Evolutionary conservation across 2,888 invertebrate genomes (phyloP), one percentile per base, ranked within the genome.

Genomic region (Chrysina gloriosa): DNA sequence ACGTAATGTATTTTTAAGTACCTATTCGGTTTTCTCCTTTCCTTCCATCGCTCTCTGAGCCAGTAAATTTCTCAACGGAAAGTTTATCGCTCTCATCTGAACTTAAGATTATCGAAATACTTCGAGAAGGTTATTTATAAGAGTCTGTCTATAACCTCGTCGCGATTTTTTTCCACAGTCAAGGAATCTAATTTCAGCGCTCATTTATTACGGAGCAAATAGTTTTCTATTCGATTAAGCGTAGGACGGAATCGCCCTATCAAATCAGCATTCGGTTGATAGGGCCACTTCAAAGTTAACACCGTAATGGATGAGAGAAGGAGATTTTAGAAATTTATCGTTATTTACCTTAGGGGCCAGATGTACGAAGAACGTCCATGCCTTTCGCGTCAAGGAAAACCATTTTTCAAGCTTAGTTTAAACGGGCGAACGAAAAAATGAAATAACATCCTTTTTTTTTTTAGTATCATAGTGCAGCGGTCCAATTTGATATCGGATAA

Each of bases 201-300:
- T 76, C 76, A 77, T 77, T 77, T 77, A 77, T 75, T 76, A 75
- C 75, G 72, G 72, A 75, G 73, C 75, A 77, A 77, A 77, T 77
- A 77, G 76, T 77, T 77, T 73, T 77, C 77, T 77, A 74, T 78
- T 76, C 78, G 76, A 78, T 78, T 77, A 77, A 74, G 69, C 75
- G 70, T 69, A 69, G 74, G 75, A 73, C 74, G 73, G 74, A 39
- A 72, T 74, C 74, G 74, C 73, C 71, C 74, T 73, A 77, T 76
- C 75, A 75, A 76, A 76, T 76, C 75, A 75, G 47, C 75, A 73
- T 77, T 70, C 76, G 74, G 72, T 69, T 71, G 76, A 76, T 77
- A 75, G 75, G 76, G 74, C 70, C 73, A 75, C 76, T 76, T 76
- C 76, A 76, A 75, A 77, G 76, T 72, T 72, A 72, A 74, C 71